Base-by-base conservation (phyloP, 2,797 vertebrate genomes). In the Gouania willdenowi region DNA sequence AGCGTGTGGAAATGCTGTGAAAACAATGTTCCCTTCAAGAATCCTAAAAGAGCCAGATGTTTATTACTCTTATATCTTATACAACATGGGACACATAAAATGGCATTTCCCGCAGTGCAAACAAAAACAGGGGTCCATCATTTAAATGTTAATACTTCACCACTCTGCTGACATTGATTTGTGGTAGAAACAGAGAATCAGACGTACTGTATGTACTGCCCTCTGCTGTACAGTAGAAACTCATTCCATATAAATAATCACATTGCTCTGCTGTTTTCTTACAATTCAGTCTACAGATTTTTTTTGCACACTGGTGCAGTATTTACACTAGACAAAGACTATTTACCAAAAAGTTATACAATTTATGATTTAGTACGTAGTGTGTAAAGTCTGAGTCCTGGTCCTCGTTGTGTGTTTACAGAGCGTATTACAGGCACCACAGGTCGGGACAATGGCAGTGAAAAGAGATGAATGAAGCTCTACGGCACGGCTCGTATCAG, bases 241-340 rank as follows among this genome's bases (percentile, higher is more conserved):
- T 44, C 71, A 68, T 61, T 67, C 52, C 44, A 60, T 78, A 87
- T 79, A 87, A 83, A 86, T 85, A 85, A 61, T 75, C 59, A 61
- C 61, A 55, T 71, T 21, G 37, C 41, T 66, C 24, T 52, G 23
- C 30, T 10, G 8, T 48, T 50, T 41, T 47, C 72, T 66, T 65
- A 8, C 57, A 80, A 25, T 30, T 68, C 41, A 60, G 60, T 62
- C 51, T 36, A 65, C 51, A 80, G 64, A 59, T 59, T 41, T 30
- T n/a, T n/a, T n/a, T n/a, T n/a, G n/a, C n/a, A n/a, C n/a, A 23
- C 58, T 58, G 45, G 56, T 28, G 32, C 58, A 35, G 34, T 83
- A 85, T 82, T 63, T 86, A 86, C 85, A 88, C 81, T 85, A 56
- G 86, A 89, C 77, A 89, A 67, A 77, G 38, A 71, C 45, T 43